Conservation (phyloP, 1,140 invertebrate species). For the Vollenhovia emeryi region DNA sequence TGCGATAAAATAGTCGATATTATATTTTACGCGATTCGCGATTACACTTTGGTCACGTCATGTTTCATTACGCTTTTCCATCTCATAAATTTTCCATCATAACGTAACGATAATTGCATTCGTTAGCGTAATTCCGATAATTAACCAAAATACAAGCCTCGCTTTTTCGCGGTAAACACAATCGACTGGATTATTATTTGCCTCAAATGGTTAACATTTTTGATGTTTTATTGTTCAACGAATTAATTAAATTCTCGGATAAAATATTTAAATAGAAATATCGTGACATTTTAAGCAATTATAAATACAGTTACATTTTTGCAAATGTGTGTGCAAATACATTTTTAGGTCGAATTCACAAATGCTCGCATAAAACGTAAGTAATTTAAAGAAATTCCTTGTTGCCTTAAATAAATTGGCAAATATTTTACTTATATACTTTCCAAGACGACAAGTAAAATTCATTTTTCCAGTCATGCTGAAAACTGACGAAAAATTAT, state of each 20-base stretch:
- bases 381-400: background rate
- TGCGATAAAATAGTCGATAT: background rate
- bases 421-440: background rate
- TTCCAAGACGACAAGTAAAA: background rate
- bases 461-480: background rate
- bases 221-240: slow-evolving; percentile 18
- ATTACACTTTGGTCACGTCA: background rate
- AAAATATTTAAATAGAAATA: slow-evolving; percentile 17
- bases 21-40: background rate
- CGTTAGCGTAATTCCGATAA: slow-evolving; percentile 26
- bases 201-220: slow-evolving; percentile 1
- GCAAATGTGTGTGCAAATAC: background rate
- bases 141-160: slow-evolving; percentile 21
- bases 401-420: background rate
- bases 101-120: slow-evolving; percentile 15
- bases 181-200: slow-evolving; percentile 24
- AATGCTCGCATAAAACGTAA: background rate
- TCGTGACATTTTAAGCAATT: background rate
- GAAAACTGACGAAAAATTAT: background rate
- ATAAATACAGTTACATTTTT: background rate
- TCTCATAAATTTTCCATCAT: slow-evolving; percentile 23
- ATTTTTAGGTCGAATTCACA: background rate
- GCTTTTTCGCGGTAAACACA: background rate
- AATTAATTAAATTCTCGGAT: background rate
- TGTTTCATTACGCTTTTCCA: slow-evolving; percentile 28